Conservation (phyloP, 2,888 invertebrate genomes). For the Lomographa bimaculata region DNA sequence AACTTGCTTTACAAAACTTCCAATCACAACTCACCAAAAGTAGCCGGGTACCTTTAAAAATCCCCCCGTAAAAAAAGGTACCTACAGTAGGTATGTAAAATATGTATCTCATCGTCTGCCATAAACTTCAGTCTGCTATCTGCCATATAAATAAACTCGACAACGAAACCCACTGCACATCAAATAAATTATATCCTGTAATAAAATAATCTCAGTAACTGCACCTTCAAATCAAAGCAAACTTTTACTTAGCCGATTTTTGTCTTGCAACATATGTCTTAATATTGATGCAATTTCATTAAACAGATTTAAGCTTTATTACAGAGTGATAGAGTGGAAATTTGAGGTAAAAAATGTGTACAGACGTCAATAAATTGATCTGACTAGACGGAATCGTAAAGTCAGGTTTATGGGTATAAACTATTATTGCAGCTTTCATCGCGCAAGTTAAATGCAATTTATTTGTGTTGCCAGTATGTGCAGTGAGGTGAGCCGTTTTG, state of each 20-base stretch:
- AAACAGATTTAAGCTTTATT: constrained; percentile 11
- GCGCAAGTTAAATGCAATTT: constrained; percentile 24
- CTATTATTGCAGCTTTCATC: constrained; percentile 47
- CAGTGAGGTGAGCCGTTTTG: constrained; percentile 4
- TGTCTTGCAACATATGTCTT: constrained; percentile 22
- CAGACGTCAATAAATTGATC: constrained; percentile 48
- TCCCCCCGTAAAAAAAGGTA: too few species aligned
- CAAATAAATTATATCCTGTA: constrained; percentile 22
- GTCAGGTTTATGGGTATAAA: constrained; percentile 53
- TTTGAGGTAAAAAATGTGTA: constrained; percentile 3
- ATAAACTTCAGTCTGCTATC: constrained; percentile 1
- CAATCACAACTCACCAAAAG: too few species aligned
- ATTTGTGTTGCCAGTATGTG: constrained; percentile 19
- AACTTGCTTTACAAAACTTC: too few species aligned
- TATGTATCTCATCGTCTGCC: too few species aligned
- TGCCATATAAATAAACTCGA: too few species aligned
- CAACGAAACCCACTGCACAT: too few species aligned
- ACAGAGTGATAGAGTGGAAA: constrained; percentile 9
- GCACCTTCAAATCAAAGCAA: constrained; percentile 29
- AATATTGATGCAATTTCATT: background rate
- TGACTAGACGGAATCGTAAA: constrained; percentile 67
- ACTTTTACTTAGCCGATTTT: constrained; percentile 25
- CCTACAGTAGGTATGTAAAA: too few species aligned
- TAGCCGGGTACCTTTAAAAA: too few species aligned
- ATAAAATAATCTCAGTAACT: constrained; percentile 26